A percentile compares a stretch with the other conserved stretches of the same genome.
Evolutionary conservation across 2,888 invertebrate genomes (phyloP).

Genomic region (Athalia circularis): DNA sequence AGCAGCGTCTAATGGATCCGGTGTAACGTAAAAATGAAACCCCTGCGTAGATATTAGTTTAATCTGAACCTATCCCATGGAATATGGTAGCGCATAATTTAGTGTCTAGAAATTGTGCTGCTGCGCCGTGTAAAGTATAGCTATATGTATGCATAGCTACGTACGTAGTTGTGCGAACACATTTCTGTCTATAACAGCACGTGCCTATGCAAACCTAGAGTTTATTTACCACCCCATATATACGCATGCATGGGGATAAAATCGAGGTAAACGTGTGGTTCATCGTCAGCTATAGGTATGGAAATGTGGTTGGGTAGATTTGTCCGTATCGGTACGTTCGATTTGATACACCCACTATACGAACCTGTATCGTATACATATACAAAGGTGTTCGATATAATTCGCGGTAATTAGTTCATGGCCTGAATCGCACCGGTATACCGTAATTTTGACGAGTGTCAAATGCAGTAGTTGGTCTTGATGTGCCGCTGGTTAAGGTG

Average conservation of each 20-base stretch:
- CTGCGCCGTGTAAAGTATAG: background rate
- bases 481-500: background rate
- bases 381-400: no score
- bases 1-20: background rate
- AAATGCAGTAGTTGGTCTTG: background rate
- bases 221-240: background rate
- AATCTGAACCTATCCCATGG: conserved; percentile 6
- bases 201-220: conserved; percentile 24
- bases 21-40: background rate
- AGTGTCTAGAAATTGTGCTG: conserved; percentile 21
- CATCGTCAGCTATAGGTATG: no score
- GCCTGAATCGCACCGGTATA: no score
- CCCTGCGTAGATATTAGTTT: background rate
- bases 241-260: background rate
- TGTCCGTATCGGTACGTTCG: background rate
- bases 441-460: no score
- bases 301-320: no score
- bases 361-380: no score
- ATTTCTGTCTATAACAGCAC: conserved; percentile 13
- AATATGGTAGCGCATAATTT: background rate
- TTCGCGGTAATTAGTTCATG: no score
- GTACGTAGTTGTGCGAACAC: background rate
- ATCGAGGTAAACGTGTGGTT: background rate
- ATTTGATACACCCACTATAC: background rate
- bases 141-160: no score